Conservation (phyloP, 2,888 invertebrate genomes). For the Plagodis pulveraria region DNA sequence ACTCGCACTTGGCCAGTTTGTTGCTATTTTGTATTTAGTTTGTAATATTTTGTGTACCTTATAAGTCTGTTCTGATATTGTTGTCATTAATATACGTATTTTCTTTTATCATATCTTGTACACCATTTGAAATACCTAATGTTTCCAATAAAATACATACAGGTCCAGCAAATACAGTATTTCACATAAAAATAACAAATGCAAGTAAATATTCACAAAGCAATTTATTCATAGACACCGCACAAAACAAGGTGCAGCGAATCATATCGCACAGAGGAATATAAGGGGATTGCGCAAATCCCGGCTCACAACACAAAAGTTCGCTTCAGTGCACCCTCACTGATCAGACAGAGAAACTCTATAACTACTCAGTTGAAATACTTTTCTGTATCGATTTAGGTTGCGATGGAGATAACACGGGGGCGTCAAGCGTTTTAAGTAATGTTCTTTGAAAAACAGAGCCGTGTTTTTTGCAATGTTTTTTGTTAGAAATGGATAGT, state of each 20-base stretch:
- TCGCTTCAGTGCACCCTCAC: conserved; percentile 41
- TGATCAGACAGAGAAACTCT: conserved; percentile 1
- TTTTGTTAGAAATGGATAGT: too few species aligned
- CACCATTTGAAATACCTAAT: too few species aligned
- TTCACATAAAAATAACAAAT: background rate
- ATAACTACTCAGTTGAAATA: background rate
- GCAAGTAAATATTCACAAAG: background rate
- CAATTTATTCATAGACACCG: conserved; percentile 9
- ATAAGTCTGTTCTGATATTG: too few species aligned
- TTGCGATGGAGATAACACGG: background rate
- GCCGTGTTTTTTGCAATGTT: too few species aligned
- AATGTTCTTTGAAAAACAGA: background rate
- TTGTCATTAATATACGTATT: too few species aligned
- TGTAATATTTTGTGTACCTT: too few species aligned
- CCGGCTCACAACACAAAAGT: conserved; percentile 63
- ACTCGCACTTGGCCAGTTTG: too few species aligned
- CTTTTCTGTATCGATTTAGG: conserved; percentile 2
- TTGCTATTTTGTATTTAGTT: too few species aligned
- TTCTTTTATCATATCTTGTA: too few species aligned
- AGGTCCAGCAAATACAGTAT: background rate
- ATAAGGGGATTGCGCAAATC: conserved; percentile 55
- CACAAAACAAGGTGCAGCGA: conserved; percentile 35
- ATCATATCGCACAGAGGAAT: conserved; percentile 35
- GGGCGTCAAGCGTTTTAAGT: background rate
- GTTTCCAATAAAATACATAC: too few species aligned